Evolutionary conservation across 2,888 invertebrate species (phyloP).

Genomic region (Rhamphomyia laevipes): DNA sequence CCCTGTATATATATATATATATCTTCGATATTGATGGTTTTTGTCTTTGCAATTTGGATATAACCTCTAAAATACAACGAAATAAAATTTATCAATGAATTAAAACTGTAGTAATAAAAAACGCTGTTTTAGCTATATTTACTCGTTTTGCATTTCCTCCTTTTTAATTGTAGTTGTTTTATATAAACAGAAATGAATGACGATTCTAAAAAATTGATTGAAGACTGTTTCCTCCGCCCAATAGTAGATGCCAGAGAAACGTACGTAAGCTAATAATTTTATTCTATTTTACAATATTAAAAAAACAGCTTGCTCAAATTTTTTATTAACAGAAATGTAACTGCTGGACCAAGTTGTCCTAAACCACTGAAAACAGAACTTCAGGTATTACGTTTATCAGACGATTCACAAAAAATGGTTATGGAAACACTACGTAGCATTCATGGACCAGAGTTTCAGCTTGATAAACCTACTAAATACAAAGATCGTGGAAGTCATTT

Average conservation of each 20-base stretch:
- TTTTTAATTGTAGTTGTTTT: too few relatives aligned
- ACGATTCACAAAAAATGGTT: slow-evolving; percentile 58
- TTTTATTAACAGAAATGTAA: slow-evolving; percentile 23
- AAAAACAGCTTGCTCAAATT: background rate
- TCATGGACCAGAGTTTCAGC: slow-evolving; percentile 57
- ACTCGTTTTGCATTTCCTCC: too few relatives aligned
- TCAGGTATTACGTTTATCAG: slow-evolving; percentile 55
- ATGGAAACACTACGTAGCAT: slow-evolving; percentile 62
- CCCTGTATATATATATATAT: too few relatives aligned
- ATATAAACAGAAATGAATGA: slow-evolving; percentile 43
- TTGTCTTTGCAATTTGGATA: too few relatives aligned
- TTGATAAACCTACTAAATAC: slow-evolving; percentile 45
- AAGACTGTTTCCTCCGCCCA: slow-evolving; percentile 52
- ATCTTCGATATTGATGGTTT: too few relatives aligned
- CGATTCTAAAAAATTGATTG: slow-evolving; percentile 44
- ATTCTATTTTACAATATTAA: too few relatives aligned
- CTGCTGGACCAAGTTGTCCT: slow-evolving; percentile 39
- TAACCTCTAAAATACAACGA: too few relatives aligned
- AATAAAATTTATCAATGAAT: too few relatives aligned
- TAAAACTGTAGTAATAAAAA: too few relatives aligned
- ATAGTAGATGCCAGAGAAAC: slow-evolving; percentile 49
- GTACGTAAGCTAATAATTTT: slow-evolving; percentile 30
- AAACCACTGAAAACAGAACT: slow-evolving; percentile 58
- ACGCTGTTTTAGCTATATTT: too few relatives aligned
- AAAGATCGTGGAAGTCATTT: slow-evolving; percentile 57